Evolutionary conservation across 2,797 vertebrate genomes (phyloP).

Genomic region (Hapalemur alaotrensis): DNA sequence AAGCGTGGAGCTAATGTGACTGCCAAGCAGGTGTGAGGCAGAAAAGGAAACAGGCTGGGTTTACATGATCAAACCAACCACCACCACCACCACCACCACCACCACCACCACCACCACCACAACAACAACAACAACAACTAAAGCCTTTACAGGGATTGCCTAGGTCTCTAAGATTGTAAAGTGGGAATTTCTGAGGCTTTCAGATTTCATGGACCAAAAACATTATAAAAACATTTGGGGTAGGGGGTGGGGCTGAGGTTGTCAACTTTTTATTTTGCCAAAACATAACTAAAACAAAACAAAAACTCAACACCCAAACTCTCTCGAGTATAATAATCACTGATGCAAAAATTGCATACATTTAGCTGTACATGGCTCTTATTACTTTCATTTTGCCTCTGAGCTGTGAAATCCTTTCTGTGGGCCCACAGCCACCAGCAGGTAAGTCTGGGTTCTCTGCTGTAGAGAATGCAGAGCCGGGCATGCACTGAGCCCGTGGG

Average conservation of each 20-base stretch:
- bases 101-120: no score
- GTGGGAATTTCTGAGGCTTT: neutral
- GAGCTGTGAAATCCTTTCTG: neutral
- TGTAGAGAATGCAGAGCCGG: rapidly evolving
- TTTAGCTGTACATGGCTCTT: neutral
- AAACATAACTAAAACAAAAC: neutral
- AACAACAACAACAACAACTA: neutral
- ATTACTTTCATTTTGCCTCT: neutral
- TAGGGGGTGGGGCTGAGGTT: neutral
- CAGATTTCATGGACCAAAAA: neutral
- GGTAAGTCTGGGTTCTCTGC: neutral
- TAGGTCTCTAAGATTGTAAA: neutral
- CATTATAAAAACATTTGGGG: neutral
- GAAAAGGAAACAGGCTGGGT: neutral
- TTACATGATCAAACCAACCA: neutral
- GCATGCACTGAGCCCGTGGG: rapidly evolving
- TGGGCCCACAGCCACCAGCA: rapidly evolving
- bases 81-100: no score
- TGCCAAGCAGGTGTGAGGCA: neutral
- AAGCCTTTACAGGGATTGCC: neutral
- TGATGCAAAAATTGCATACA: neutral
- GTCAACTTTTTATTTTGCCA: neutral
- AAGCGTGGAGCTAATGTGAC: neutral
- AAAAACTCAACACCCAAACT: neutral
- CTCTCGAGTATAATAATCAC: neutral